Evolutionary conservation across 2,888 invertebrate genomes (phyloP).

Genomic region (Lysandra bellargus): DNA sequence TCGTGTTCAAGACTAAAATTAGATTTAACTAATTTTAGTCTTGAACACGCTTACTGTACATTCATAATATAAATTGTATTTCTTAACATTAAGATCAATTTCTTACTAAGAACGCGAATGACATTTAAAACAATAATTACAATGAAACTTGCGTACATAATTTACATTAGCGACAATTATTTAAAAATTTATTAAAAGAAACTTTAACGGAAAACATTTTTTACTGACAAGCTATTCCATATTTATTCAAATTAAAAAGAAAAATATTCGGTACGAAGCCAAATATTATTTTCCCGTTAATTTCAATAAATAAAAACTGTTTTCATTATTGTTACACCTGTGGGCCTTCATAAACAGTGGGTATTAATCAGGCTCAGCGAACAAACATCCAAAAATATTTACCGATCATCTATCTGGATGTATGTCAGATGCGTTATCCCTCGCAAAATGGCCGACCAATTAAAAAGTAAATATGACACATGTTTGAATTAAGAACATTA

Average conservation of each 20-base stretch:
- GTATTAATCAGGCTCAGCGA: slow-evolving; percentile 1
- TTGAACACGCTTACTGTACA: no score
- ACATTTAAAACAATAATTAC: no score
- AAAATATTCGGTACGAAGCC: not conserved
- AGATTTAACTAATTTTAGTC: no score
- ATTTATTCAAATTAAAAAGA: not conserved
- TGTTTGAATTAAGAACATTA: not conserved
- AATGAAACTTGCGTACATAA: no score
- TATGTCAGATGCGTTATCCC: not conserved
- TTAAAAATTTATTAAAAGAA: no score
- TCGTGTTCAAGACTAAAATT: no score
- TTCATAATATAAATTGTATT: no score
- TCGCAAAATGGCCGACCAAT: slow-evolving; percentile 12
- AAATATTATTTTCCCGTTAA: not conserved
- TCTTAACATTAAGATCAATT: no score
- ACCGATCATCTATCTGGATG: slow-evolving; percentile 2
- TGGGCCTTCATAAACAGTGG: not conserved
- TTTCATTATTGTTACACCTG: not conserved
- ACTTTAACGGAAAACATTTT: no score
- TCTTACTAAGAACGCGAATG: no score
- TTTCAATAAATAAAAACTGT: not conserved
- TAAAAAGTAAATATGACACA: slow-evolving; percentile 5
- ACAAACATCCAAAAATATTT: slow-evolving; percentile 16
- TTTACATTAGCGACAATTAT: no score
- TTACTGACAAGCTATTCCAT: not conserved